These are phyloP conservation scores for Hippopotamyrus pictus DNA, from an alignment of 2,797 vertebrate genomes.

Conservation along the genomic window DNA sequence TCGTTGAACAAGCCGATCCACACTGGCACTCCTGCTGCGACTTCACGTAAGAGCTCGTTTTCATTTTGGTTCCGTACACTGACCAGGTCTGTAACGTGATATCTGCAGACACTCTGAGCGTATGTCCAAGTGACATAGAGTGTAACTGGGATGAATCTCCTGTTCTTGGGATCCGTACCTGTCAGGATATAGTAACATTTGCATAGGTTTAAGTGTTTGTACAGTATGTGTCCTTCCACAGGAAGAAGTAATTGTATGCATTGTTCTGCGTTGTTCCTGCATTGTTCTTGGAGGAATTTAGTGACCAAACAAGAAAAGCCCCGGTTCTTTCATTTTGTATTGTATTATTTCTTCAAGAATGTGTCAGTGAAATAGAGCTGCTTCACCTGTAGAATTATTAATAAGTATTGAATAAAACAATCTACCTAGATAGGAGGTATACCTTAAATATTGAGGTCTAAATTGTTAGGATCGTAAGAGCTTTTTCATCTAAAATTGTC, in stretches of 20 bases:
- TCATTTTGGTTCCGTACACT: conserved; percentile 22
- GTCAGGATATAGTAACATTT: neutral
- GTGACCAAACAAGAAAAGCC: neutral
- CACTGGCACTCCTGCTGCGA: rapidly evolving
- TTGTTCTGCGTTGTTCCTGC: neutral
- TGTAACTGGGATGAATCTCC: neutral
- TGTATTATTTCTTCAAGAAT: neutral
- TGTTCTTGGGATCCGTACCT: neutral
- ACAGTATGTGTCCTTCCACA: neutral
- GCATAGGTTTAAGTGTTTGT: neutral
- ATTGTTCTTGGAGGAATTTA: neutral
- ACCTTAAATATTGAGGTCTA: neutral
- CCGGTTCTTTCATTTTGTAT: neutral
- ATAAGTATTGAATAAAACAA: neutral
- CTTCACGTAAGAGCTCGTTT: neutral
- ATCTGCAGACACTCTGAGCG: conserved; percentile 39
- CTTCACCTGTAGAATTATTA: neutral
- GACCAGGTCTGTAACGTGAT: conserved; percentile 38
- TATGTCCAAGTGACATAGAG: neutral
- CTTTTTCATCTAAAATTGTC: neutral
- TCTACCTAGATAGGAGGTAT: neutral
- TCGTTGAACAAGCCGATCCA: conserved; percentile 42
- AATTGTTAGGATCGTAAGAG: neutral
- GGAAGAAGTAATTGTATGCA: neutral
- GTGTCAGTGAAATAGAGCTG: neutral